These are phyloP conservation scores for Oryctes rhinoceros DNA, from an alignment of 1,140 invertebrate species.

Conservation along the genomic window DNA sequence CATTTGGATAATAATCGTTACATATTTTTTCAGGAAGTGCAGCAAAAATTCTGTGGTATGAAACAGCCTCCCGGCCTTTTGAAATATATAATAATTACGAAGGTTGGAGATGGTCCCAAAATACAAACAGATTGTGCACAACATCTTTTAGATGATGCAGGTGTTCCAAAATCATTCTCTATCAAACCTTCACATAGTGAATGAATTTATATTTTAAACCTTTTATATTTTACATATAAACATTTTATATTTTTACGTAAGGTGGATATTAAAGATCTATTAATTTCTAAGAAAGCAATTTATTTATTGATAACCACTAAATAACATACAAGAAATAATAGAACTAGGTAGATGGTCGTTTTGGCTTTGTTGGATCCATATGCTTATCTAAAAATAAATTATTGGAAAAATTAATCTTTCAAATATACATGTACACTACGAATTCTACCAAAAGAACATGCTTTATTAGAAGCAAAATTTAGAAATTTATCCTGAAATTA, in stretches of 20 bases:
- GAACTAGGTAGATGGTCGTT: neutral
- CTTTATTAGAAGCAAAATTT: neutral
- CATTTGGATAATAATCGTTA: neutral
- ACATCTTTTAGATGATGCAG: slow-evolving; percentile 67
- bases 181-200: neutral
- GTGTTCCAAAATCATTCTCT: slow-evolving; percentile 59
- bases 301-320: neutral
- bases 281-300: neutral
- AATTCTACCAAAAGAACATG: neutral
- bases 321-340: neutral
- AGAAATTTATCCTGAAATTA: neutral
- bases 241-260: neutral
- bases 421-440: neutral
- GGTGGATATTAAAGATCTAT: neutral
- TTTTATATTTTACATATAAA: neutral
- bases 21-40: neutral
- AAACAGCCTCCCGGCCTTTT: slow-evolving; percentile 64
- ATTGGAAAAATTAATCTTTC: neutral
- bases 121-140: slow-evolving; percentile 59
- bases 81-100: slow-evolving; percentile 87
- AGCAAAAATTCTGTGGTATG: neutral
- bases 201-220: neutral
- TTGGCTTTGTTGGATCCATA: neutral
- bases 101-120: slow-evolving; percentile 76
- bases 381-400: neutral